Conservation (phyloP, 2,113 vertebrate species). For the Aplodontia rufa region DNA sequence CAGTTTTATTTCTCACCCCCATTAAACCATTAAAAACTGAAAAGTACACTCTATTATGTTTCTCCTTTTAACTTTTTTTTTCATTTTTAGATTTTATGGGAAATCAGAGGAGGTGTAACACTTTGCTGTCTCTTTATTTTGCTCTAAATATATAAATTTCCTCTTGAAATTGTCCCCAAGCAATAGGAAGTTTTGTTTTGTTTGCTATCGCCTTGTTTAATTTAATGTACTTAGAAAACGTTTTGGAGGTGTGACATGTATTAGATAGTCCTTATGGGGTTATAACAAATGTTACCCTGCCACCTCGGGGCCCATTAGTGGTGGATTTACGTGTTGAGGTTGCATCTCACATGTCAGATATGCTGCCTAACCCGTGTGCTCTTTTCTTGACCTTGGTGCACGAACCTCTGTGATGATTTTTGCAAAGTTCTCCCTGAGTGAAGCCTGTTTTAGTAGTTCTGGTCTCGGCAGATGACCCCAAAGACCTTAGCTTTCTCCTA, state of each 20-base stretch:
- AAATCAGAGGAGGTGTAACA: not conserved
- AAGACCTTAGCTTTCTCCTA: not conserved
- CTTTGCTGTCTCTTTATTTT: not conserved
- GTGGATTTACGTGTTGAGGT: not conserved
- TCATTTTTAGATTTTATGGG: not conserved
- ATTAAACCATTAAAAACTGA: not conserved
- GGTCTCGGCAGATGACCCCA: not conserved
- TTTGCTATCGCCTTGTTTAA: not conserved
- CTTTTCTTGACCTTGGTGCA: not conserved
- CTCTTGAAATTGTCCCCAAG: not conserved
- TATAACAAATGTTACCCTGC: no score
- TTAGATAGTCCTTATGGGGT: no score
- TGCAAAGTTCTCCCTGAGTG: not conserved
- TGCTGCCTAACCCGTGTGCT: accelerated
- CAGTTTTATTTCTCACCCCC: not conserved
- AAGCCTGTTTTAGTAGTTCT: not conserved
- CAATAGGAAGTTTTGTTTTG: not conserved
- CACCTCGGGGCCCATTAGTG: accelerated
- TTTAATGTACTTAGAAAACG: not conserved
- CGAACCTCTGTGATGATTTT: not conserved
- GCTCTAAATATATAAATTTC: not conserved
- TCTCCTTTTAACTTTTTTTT: not conserved
- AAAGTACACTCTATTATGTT: not conserved
- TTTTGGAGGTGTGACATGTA: not conserved
- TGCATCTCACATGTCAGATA: not conserved